Evolutionary conservation across 2,797 vertebrate genomes (phyloP).

Genomic region (Ctenochaetus hawaiiensis): DNA sequence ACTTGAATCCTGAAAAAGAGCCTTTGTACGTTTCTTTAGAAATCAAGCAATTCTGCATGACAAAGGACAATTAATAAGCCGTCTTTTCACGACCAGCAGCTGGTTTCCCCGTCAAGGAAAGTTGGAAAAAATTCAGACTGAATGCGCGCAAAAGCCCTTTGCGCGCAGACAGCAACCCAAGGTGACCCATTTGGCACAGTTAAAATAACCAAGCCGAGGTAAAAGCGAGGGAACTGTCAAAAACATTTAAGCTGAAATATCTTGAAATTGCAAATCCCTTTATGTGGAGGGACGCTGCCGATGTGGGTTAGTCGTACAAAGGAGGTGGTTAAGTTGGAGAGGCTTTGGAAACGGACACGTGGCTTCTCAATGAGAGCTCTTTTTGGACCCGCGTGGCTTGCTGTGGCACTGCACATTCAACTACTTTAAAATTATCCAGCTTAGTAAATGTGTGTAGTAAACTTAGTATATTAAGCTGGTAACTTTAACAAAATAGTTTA

Average conservation of each 20-base stretch:
- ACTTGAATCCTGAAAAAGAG: constrained; percentile 99
- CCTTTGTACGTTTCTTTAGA: constrained; percentile 99
- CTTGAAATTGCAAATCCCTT: constrained; percentile 99
- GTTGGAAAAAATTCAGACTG: constrained; percentile 99
- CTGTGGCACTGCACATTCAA: constrained; percentile 92
- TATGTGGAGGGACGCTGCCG: constrained; percentile 99
- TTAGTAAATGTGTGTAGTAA: constrained; percentile 55
- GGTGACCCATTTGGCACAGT: constrained; percentile 99
- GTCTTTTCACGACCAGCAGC: constrained; percentile 99
- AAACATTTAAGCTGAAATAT: constrained; percentile 99
- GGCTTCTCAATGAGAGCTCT: constrained; percentile 98
- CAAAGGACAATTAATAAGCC: constrained; percentile 99
- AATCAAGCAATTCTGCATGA: constrained; percentile 99
- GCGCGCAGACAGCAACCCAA: constrained; percentile 99
- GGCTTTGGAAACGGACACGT: constrained; percentile 99
- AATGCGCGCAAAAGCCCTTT: constrained; percentile 99
- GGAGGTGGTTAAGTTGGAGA: constrained; percentile 99
- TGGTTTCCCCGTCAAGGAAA: constrained; percentile 99
- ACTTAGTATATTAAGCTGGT: constrained; percentile 41
- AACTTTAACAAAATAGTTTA: constrained; percentile 46
- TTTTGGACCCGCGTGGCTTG: constrained; percentile 96
- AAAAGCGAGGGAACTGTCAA: constrained; percentile 99
- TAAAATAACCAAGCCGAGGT: constrained; percentile 99
- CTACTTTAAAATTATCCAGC: constrained; percentile 80
- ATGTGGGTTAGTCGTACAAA: constrained; percentile 99